Evolutionary conservation across 2,113 vertebrate species (phyloP), one percentile per base, ranked within the genome.

Genomic region (Tor tambroides): DNA sequence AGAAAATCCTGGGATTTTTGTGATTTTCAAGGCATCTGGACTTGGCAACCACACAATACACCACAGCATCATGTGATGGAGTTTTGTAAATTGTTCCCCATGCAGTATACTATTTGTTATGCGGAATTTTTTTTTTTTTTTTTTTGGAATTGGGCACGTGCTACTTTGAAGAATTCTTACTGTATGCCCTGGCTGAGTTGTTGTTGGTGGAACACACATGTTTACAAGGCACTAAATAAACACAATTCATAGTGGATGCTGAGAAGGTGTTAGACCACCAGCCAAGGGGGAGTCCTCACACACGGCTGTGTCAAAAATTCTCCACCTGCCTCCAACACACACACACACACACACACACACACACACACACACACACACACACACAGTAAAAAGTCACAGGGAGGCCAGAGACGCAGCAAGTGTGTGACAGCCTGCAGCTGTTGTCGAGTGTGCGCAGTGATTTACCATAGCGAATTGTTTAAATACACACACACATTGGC

Each of bases 341-440:
- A 43, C 61, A 82, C 43, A 35, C 32, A 35, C 32, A 35, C 32
- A 35, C 32, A 35, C 32, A 35, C 32, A 43, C 83, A 84, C 83
- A 77, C 51, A 76, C 79, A 49, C 56, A 77, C 51, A 76, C 79
- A 49, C 56, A 77, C 51, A 76, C 79, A 49, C 56, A 78, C 69
- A 74, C 65, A 77, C 69, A 28, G 28, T 76, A 81, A 17, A 78
- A 38, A 38, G 71, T 85, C 75, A 72, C 72, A 78, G 19, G 61
- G 77, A 77, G 61, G 72, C 30, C 61, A 9, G 56, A 80, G 12
- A 79, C 17, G 56, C 38, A 63, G 23, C 75, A 76, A 88, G 80
- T 87, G 28, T 75, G 76, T 87, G 43, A 85, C 77, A 82, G 81
- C 56, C 38, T 65, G 71, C 87, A 89, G 89, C 83, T 89, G 83